Base-by-base conservation (phyloP, 1,140 invertebrate species). In the Conus betulinus region DNA sequence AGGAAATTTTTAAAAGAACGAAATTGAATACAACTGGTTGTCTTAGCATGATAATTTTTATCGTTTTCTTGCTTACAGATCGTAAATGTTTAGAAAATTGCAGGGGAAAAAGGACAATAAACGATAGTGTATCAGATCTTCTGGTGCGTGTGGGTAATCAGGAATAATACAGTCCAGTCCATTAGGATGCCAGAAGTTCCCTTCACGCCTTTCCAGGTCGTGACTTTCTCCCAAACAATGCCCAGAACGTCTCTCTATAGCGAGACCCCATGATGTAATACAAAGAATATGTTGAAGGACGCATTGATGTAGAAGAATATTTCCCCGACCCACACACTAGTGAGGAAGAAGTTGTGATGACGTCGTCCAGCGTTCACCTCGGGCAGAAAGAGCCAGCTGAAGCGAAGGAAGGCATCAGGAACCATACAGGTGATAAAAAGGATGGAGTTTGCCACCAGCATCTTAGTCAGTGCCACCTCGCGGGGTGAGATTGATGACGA, bases 381-480 rank as follows among this genome's bases (percentile, higher is more conserved):
- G 15, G 83, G 57, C 17, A 84, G 1, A 10, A 84, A 25, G 11
- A 55, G 23, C 8, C n/a, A 84, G 17, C 2, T 53, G 83, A 53
- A 84, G 15, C 52, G 23, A 23, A 3, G 23, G 10, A 84, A 2
- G 13, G 20, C 52, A 6, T 3, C 25, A 0, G 83, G 55, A 1
- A 57, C 0, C 15, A 84, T 1, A 57, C 83, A 84, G 8, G 25
- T 20, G 20, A 84, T 60, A 53, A 84, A 84, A 6, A 84, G 0
- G 7, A 84, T n/a, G 10, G 83, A 84, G 13, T 20, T 84, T 20
- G 51, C 23, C 11, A 84, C 55, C 52, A 84, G 83, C 83, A 84
- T 84, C 55, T 84, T 55, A 20, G 83, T 84, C 52, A 84, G 25
- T 0, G 83, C 53, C 25, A 57, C 23, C 55, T 84, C 83, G 11